Evolutionary conservation across 2,888 invertebrate species (phyloP).

Genomic region (Drosophila borborema): DNA sequence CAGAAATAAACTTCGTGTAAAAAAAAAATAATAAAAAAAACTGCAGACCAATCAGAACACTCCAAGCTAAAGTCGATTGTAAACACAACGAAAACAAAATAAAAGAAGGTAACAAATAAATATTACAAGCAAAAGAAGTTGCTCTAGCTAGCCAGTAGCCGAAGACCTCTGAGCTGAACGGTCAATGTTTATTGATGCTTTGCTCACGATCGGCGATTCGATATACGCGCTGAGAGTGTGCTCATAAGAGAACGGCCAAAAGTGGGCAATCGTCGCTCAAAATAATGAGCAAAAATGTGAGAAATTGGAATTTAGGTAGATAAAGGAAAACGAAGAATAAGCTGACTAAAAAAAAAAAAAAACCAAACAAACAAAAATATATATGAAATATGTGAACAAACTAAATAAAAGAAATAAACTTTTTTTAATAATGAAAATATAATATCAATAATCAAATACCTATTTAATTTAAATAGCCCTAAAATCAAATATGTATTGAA

Average conservation of each 20-base stretch:
- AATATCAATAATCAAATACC: neutral
- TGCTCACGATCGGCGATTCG: slow-evolving; percentile 41
- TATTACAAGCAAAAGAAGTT: slow-evolving; percentile 56
- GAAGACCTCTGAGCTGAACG: slow-evolving; percentile 36
- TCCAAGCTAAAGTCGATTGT: slow-evolving; percentile 50
- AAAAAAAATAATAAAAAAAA: slow-evolving; percentile 33
- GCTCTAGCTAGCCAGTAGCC: slow-evolving; percentile 60
- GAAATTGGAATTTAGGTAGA: neutral
- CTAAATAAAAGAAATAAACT: neutral
- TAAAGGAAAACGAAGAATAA: neutral
- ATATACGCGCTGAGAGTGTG: slow-evolving; percentile 18
- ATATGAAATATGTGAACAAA: neutral
- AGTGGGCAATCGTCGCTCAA: neutral
- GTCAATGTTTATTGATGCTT: slow-evolving; percentile 52
- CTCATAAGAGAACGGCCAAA: slow-evolving; percentile 3
- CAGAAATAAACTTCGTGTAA: slow-evolving; percentile 55
- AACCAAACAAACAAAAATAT: neutral
- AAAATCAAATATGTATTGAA: neutral
- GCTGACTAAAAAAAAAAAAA: neutral
- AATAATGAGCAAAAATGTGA: slow-evolving; percentile 6
- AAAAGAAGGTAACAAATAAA: slow-evolving; percentile 44
- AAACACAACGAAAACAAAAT: slow-evolving; percentile 39
- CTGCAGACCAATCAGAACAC: slow-evolving; percentile 62
- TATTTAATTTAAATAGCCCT: neutral
- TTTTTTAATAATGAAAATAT: neutral